These are phyloP conservation scores for Petrolisthes manimaculis DNA, from an alignment of 2,888 invertebrate genomes.

Conservation along the genomic window DNA sequence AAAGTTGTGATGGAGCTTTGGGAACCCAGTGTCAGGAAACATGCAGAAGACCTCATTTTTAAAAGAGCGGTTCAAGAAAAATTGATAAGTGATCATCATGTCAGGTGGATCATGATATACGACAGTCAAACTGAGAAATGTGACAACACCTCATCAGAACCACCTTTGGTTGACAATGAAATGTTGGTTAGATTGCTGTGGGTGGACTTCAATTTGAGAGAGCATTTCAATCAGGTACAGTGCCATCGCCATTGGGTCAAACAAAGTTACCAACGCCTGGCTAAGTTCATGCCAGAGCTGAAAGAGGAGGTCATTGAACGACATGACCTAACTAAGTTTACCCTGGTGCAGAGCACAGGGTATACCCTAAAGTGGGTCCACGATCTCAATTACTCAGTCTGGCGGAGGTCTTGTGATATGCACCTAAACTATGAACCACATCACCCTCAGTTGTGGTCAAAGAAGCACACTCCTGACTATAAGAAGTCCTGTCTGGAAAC, in stretches of 20 bases:
- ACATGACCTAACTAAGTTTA: conserved; percentile 53
- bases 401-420: conserved; percentile 38
- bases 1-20: conserved; percentile 34
- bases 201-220: conserved; percentile 42
- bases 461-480: background rate
- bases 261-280: conserved; percentile 40
- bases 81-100: conserved; percentile 11
- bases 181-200: conserved; percentile 25
- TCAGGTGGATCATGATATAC: conserved; percentile 25
- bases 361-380: conserved; percentile 53
- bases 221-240: conserved; percentile 45
- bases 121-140: background rate
- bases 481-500: conserved; percentile 25
- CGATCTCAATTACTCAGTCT: conserved; percentile 21
- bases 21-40: conserved; percentile 33
- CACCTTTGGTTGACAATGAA: conserved; percentile 8
- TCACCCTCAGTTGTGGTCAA: conserved; percentile 48
- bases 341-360: conserved; percentile 35
- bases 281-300: conserved; percentile 27
- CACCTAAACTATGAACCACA: conserved; percentile 44
- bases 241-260: conserved; percentile 40
- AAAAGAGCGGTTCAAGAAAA: conserved; percentile 32
- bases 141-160: background rate
- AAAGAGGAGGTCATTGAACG: conserved; percentile 19
- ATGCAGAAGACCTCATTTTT: conserved; percentile 5